phyloP scores from a whole-genome alignment of 2,113 vertebrate genomes.

The Saiga tatarica region DNA sequence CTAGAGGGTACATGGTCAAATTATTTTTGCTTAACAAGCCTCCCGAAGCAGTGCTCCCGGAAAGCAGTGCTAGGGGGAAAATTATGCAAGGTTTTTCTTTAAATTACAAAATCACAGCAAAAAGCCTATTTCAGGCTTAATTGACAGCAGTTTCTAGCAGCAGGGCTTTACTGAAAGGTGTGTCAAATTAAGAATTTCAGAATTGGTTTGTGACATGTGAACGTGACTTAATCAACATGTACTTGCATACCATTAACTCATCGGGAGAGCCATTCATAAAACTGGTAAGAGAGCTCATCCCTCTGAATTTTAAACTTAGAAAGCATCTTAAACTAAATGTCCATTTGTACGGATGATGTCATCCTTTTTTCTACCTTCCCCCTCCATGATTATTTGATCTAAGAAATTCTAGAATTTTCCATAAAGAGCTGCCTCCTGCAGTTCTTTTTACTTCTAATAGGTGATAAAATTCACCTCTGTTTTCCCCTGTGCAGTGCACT shows the following conservation, averaged over 20 bases:
- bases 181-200: background rate
- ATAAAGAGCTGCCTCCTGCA: background rate
- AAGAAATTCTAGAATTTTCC: conserved; percentile 63
- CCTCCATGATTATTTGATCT: background rate
- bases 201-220: background rate
- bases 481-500: fast-evolving
- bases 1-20: background rate
- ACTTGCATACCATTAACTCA: background rate
- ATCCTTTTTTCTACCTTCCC: background rate
- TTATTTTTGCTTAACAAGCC: conserved; percentile 55
- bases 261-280: background rate
- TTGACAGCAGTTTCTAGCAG: background rate
- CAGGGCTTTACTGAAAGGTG: background rate
- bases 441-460: background rate
- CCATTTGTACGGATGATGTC: conserved; percentile 4
- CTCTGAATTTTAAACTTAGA: background rate
- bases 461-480: background rate
- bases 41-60: background rate
- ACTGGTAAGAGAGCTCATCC: background rate
- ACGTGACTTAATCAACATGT: background rate
- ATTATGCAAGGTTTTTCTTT: background rate
- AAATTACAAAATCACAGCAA: background rate
- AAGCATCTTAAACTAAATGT: background rate
- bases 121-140: background rate
- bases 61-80: background rate